phyloP scores from a whole-genome alignment of 2,797 vertebrate genomes.

The Sarcophilus harrisii region DNA sequence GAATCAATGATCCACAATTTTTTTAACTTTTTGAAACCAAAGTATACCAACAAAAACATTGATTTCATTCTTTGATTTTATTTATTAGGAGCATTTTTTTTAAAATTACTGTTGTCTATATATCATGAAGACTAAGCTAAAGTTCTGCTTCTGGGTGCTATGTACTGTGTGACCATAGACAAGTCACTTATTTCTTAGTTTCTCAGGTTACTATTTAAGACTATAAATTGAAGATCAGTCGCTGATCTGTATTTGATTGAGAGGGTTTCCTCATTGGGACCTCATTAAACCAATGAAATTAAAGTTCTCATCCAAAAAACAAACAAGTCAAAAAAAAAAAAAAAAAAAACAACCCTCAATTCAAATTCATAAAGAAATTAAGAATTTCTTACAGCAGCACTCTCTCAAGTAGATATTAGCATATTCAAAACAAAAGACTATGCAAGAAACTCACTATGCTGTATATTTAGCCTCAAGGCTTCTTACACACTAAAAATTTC shows the following conservation, averaged over 20 bases:
- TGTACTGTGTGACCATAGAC: background rate
- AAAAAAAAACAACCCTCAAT: no score
- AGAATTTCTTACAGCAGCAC: background rate
- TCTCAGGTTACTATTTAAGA: background rate
- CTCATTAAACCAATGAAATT: background rate
- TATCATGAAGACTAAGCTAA: background rate
- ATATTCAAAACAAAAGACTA: background rate
- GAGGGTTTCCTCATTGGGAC: background rate
- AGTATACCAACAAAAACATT: background rate
- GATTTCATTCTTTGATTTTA: background rate
- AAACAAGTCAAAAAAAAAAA: background rate
- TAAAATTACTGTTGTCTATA: background rate
- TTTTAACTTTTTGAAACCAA: background rate
- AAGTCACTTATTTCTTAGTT: background rate
- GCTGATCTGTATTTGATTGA: no score
- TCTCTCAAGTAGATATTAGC: background rate
- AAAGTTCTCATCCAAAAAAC: background rate
- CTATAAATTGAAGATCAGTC: background rate
- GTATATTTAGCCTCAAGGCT: background rate
- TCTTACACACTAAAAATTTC: conserved; percentile 16
- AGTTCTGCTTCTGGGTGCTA: background rate
- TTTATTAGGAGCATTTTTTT: background rate
- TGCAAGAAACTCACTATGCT: background rate
- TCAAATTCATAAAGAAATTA: background rate
- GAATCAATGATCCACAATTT: background rate